Base-by-base conservation (phyloP, 2,888 invertebrate species). In the Synanthedon andrenaeformis region DNA sequence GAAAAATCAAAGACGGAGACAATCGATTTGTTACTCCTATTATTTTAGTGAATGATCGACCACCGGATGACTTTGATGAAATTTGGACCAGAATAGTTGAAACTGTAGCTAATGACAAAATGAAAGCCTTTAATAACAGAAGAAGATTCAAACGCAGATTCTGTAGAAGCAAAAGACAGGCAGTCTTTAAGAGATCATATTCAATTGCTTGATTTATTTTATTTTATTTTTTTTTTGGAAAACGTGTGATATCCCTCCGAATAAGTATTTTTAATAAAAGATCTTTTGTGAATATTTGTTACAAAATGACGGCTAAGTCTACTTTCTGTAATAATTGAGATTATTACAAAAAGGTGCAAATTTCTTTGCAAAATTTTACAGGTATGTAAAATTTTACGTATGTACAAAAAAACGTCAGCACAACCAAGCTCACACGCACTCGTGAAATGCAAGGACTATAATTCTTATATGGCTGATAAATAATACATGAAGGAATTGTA, bases 181-280 rank as follows among this genome's bases (percentile, higher is more conserved):
- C 76, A 12, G 76, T 74, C 0, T 82, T 79, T 57, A 87, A 87
- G 70, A 74, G 86, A 61, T 85, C 85, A 1, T 87, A 85, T 62
- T 79, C 85, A 1, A 87, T 87, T 51, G 85, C 79, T 45, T 45
- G 45, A 45, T n/a, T 42, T 45, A 45, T n/a, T 45, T n/a, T 42
- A n/a, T n/a, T n/a, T n/a, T n/a, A n/a, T 5, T 23, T 17, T n/a
- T 12, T 3, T 45, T 3, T 45, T 45, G 6, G 10, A 35, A 45
- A 45, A 45, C 3, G 45, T 45, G 45, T 45, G 14, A 45, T 45
- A 45, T 45, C 45, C 45, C 45, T 45, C 45, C 45, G 13, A 45
- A 2, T n/a, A 10, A 28, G 5, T 28, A 28, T 28, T 28, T 28
- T 28, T 28, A 28, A 8, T 28, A 8, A 28, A 28, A 28, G 28